Conservation (phyloP, 2,888 invertebrate species). For the Bembecia ichneumoniformis region DNA sequence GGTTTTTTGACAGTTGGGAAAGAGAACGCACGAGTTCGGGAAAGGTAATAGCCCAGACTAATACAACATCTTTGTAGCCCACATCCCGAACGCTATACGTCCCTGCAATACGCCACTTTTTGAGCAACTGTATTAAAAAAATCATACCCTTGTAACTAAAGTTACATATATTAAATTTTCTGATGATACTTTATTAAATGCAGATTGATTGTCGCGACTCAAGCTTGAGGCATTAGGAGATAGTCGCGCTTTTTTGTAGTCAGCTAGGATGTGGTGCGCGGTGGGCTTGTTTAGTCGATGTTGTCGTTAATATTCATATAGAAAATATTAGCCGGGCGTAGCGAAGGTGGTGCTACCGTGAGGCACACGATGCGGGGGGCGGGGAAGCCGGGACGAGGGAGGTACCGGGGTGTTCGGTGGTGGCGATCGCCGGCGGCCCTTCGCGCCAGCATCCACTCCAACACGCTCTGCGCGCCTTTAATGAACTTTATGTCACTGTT, state of each 20-base stretch:
- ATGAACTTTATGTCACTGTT: constrained; percentile 69
- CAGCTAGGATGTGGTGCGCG: constrained; percentile 7
- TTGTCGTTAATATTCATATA: constrained; percentile 47
- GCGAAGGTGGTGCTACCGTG: neutral
- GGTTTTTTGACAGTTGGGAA: no score
- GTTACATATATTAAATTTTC: constrained; percentile 3
- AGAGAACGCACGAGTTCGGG: no score
- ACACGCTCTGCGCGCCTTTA: constrained; percentile 67
- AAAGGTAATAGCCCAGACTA: no score
- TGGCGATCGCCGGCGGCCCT: constrained; percentile 33
- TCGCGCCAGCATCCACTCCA: constrained; percentile 52
- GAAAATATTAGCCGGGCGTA: constrained; percentile 47
- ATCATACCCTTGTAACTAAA: neutral
- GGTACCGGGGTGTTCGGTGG: constrained; percentile 16
- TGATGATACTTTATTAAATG: neutral
- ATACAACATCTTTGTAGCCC: no score
- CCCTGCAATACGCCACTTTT: no score
- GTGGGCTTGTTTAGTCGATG: constrained; percentile 22
- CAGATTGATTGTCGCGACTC: neutral
- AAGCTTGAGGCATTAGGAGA: neutral
- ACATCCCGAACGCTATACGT: no score
- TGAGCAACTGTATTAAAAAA: no score
- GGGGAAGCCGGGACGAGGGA: constrained; percentile 7
- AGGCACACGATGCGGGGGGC: constrained; percentile 1
- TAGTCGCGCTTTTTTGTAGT: no score